Base-by-base conservation (phyloP, 2,797 vertebrate species). In the Megaceryle alcyon region DNA sequence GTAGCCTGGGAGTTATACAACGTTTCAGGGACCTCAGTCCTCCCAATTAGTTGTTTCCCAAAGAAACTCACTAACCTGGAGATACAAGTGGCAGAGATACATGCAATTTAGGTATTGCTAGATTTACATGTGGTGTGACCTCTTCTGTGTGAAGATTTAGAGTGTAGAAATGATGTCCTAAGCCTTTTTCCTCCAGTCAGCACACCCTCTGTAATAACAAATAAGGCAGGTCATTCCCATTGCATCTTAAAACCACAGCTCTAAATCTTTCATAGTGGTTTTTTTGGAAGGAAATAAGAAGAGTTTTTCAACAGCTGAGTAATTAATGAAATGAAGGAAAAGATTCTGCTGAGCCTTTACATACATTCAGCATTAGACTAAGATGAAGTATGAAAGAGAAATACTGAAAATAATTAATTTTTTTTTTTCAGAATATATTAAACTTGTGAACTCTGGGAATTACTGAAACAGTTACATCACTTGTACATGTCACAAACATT, bases 291-390 rank as follows among this genome's bases (percentile, higher is more conserved):
- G 78, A 90, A 96, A 66, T 87, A 77, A 66, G 44, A 44, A 90
- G 57, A 79, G 48, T 64, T 93, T 93, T 96, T 93, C 78, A 86
- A 85, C 51, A 68, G n/a, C 7, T 68, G 75, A 82, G 43, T 86
- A 92, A 90, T 80, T 77, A 89, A 88, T 85, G 33, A 94, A 94
- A 95, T 77, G 18, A 88, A 86, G 26, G 57, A 85, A 92, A 83
- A 88, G 22, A 79, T 77, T 94, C 65, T 68, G 53, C 60, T 73
- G 33, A 82, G 33, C 6, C 51, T 87, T 93, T 82, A 68, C 48
- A 73, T 79, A 80, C 11, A 66, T 82, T 80, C 33, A 72, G n/a
- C 14, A 49, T 29, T 68, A 92, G 18, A 59, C 25, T 68, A 72
- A 84, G 31, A 77, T 14, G 15, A 83, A 93, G 16, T 25, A 49